A percentile compares a stretch with the other conserved stretches of the same genome.
phyloP scores from a whole-genome alignment of 2,797 vertebrate species.

The Ptychobarbus kaznakovi region DNA sequence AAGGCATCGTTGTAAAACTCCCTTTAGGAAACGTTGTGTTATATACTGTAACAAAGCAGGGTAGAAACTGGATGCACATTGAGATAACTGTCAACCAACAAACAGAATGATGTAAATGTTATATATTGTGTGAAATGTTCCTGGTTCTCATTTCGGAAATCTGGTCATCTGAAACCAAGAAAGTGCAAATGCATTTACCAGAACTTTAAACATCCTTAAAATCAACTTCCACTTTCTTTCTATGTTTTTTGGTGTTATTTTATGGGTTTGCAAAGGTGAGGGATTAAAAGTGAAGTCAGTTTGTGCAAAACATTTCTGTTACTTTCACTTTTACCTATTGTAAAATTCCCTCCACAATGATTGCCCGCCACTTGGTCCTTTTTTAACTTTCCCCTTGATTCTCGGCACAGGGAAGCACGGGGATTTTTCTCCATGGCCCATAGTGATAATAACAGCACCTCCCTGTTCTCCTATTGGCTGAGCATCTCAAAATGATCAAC shows the following conservation, averaged over 20 bases:
- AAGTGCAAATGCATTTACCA: constrained; percentile 13
- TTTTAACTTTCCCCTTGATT: constrained; percentile 47
- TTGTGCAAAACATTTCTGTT: background rate
- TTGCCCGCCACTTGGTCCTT: background rate
- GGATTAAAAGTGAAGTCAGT: background rate
- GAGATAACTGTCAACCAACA: background rate
- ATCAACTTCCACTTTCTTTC: background rate
- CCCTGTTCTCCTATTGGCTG: constrained; percentile 36
- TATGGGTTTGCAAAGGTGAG: background rate
- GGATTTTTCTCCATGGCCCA: constrained; percentile 6
- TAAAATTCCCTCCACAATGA: background rate
- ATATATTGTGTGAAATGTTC: background rate
- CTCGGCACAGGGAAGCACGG: constrained; percentile 1
- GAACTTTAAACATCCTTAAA: background rate
- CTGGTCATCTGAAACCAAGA: background rate
- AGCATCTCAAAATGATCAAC: constrained; percentile 1
- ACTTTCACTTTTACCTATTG: constrained; percentile 8
- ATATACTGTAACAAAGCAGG: background rate
- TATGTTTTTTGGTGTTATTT: background rate
- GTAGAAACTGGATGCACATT: background rate
- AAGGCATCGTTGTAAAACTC: background rate
- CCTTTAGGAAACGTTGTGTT: background rate
- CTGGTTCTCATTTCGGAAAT: background rate
- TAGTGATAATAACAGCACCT: background rate
- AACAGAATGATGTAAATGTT: background rate